Evolutionary conservation across 2,797 vertebrate species (phyloP).

Genomic region (Pseudomugil gertrudae): DNA sequence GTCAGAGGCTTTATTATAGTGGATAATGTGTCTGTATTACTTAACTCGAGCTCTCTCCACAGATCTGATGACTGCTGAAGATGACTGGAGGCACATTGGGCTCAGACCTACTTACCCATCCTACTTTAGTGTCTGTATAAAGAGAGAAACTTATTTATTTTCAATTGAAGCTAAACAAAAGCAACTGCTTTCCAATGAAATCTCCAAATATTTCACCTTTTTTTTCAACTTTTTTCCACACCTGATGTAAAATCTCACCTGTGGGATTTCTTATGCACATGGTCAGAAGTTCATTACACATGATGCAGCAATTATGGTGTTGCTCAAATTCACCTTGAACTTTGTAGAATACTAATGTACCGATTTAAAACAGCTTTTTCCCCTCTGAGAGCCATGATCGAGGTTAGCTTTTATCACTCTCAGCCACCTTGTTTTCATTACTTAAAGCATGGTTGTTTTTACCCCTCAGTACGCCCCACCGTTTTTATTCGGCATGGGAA

Average conservation of each 20-base stretch:
- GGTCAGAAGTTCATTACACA: slow-evolving; percentile 31
- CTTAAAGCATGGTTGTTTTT: slow-evolving; percentile 28
- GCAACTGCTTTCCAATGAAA: slow-evolving; percentile 6
- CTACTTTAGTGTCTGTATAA: slow-evolving; percentile 1
- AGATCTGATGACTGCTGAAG: slow-evolving; percentile 38
- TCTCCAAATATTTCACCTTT: not conserved
- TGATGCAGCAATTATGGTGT: slow-evolving; percentile 11
- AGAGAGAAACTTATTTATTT: slow-evolving; percentile 27
- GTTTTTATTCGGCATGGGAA: slow-evolving; percentile 31
- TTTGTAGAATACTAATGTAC: slow-evolving; percentile 16
- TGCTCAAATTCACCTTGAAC: slow-evolving; percentile 10
- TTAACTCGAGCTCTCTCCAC: slow-evolving; percentile 56
- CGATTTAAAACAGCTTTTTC: slow-evolving; percentile 24
- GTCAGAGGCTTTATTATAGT: slow-evolving; percentile 42
- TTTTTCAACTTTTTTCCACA: not conserved
- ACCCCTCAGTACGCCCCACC: slow-evolving; percentile 34
- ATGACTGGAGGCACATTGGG: slow-evolving; percentile 46
- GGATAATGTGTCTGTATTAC: slow-evolving; percentile 58
- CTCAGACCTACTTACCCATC: slow-evolving; percentile 38
- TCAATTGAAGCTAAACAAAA: slow-evolving; percentile 24
- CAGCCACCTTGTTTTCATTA: slow-evolving; percentile 65
- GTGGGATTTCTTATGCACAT: slow-evolving; percentile 30
- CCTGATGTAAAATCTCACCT: not conserved
- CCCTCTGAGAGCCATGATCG: slow-evolving; percentile 25
- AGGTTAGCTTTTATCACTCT: slow-evolving; percentile 48